Evolutionary conservation across 2,113 vertebrate genomes (phyloP).

Genomic region (Talpa occidentalis): DNA sequence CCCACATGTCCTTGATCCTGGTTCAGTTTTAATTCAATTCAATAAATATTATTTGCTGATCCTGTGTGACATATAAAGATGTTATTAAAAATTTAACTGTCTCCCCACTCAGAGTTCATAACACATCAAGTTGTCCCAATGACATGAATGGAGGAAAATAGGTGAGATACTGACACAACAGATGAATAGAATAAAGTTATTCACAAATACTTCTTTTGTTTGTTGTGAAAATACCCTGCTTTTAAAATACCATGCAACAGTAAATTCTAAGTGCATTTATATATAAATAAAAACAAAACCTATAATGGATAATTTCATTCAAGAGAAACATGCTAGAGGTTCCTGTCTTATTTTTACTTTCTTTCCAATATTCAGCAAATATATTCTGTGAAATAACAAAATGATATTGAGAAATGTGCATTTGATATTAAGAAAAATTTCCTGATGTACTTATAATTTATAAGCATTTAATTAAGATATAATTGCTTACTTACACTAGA

Average conservation of each 20-base stretch:
- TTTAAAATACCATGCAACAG: not conserved
- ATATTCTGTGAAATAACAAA: not conserved
- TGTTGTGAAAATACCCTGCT: not conserved
- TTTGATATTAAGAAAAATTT: not conserved
- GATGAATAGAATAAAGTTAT: not conserved
- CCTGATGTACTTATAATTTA: not conserved
- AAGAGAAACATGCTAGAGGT: not conserved
- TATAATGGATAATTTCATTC: not conserved
- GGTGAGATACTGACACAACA: not conserved
- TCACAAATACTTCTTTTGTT: not conserved
- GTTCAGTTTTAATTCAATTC: constrained; percentile 22
- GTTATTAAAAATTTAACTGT: not conserved
- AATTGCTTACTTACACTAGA: not conserved
- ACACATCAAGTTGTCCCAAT: not conserved
- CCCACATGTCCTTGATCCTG: not conserved
- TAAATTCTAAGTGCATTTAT: not conserved
- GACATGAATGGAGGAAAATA: not conserved
- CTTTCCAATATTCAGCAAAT: not conserved
- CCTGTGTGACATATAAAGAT: not conserved
- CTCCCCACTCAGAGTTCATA: not conserved
- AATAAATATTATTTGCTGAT: constrained; percentile 49
- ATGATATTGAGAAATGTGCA: not conserved
- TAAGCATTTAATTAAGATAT: not conserved
- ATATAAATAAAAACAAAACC: not conserved
- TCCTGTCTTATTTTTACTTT: not conserved